These are phyloP conservation scores for Vireo altiloquus DNA, from an alignment of 2,113 vertebrate species.

Conservation along the genomic window DNA sequence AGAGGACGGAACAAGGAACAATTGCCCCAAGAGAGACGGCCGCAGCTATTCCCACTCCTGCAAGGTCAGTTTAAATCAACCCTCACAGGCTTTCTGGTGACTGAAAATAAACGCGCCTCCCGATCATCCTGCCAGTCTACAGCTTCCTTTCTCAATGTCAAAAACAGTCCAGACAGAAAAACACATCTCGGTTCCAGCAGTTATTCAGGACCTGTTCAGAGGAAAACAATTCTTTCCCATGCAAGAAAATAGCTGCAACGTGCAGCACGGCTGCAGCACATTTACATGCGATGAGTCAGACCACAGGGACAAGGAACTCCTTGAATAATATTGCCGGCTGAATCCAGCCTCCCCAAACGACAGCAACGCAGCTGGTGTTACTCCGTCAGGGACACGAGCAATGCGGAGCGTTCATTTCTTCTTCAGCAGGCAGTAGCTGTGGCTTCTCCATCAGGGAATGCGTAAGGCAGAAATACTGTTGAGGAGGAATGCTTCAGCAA, in stretches of 20 bases:
- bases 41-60: slow-evolving; percentile 43
- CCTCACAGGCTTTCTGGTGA: slow-evolving; percentile 38
- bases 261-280: slow-evolving; percentile 70
- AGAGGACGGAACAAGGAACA: slow-evolving; percentile 61
- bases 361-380: slow-evolving; percentile 47
- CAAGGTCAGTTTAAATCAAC: slow-evolving; percentile 71
- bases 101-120: slow-evolving; percentile 43
- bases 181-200: slow-evolving; percentile 16
- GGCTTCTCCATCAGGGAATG: slow-evolving; percentile 64
- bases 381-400: slow-evolving; percentile 49
- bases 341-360: slow-evolving; percentile 55
- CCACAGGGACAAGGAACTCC: slow-evolving; percentile 71
- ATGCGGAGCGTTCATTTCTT: slow-evolving; percentile 24
- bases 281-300: slow-evolving; percentile 79
- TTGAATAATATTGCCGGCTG: slow-evolving; percentile 49
- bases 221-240: slow-evolving; percentile 56
- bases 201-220: slow-evolving; percentile 46
- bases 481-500: slow-evolving; percentile 50
- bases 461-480: slow-evolving; percentile 32
- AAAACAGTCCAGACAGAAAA: slow-evolving; percentile 18
- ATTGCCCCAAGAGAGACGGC: slow-evolving; percentile 50
- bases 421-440: slow-evolving; percentile 46
- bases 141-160: slow-evolving; percentile 26
- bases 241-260: slow-evolving; percentile 59
- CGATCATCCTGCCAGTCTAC: slow-evolving; percentile 52